Base-by-base conservation (phyloP, 2,113 vertebrate genomes). In the Neogobius melanostomus region DNA sequence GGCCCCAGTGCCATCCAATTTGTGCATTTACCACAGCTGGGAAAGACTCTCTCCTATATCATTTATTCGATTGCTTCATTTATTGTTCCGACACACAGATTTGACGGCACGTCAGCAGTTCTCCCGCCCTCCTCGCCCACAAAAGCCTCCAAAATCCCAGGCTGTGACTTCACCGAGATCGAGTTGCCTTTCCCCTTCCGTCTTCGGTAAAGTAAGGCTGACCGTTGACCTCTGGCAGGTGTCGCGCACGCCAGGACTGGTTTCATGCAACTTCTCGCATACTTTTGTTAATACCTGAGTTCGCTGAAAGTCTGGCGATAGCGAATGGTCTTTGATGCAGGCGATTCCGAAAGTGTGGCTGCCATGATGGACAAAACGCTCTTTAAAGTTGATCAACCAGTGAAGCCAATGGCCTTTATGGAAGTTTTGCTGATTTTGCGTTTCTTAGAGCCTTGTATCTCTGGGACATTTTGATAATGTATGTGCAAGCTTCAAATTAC, bases 111-210 rank as follows among this genome's bases (percentile, higher is more conserved):
- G 60, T 82, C 78, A 66, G 80, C 76, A 81, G 14, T 75, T 85
- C 61, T 77, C 10, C 54, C 17, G 71, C 68, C 69, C 81, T n/a
- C 85, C 87, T 79, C 69, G 77, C 75, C 11, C 78, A 91, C 89
- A 89, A 85, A 81, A 80, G 79, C 72, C 69, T 75, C 71, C 71
- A 82, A 81, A 81, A n/a, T 86, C 79, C 79, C 72, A 74, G 66
- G 66, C 47, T 45, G 51, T 90, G 87, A 92, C 88, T 87, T 92
- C 84, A 90, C 78, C 78, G 46, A 59, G 88, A 84, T 92, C 62
- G 21, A 64, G 82, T 92, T 90, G 87, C 88, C 77, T 69, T 51
- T 47, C 64, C 61, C 44, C 17, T 72, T 64, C 50, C 71, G 64
- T 79, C 71, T 51, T 6, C 75, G 53, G 52, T 70, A 85, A 76